These are phyloP conservation scores for Conus betulinus DNA, from an alignment of 1,140 invertebrate species.

Conservation along the genomic window DNA sequence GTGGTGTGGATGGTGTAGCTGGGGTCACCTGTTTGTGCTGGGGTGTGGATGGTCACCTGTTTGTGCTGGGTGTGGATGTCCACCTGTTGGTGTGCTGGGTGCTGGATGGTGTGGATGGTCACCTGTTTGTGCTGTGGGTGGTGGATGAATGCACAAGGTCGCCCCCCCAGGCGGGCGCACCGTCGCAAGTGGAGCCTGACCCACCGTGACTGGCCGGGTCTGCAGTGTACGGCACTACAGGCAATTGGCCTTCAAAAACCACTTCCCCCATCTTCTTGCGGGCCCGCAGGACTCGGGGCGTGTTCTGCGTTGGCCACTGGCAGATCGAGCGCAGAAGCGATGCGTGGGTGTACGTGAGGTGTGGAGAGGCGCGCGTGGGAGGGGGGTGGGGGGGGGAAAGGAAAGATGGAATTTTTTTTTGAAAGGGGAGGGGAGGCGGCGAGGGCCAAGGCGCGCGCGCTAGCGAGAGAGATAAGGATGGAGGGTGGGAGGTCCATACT, in stretches of 20 bases:
- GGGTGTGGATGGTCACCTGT: background rate
- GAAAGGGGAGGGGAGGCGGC: too few species aligned
- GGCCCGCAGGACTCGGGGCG: background rate
- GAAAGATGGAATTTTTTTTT: too few species aligned
- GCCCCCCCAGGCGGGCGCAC: background rate
- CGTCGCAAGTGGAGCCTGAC: background rate
- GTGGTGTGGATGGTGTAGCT: too few species aligned
- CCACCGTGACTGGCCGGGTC: background rate
- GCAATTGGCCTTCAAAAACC: too few species aligned
- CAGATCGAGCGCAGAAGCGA: background rate
- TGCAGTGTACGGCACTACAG: background rate
- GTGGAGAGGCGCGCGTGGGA: too few species aligned
- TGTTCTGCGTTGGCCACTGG: background rate
- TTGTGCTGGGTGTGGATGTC: too few species aligned
- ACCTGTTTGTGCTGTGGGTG: too few species aligned
- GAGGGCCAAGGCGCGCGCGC: background rate
- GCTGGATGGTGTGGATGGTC: too few species aligned
- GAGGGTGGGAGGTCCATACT: background rate
- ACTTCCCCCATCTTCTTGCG: background rate
- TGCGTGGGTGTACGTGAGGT: background rate
- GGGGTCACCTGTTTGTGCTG: slow-evolving; percentile 20
- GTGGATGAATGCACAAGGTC: too few species aligned
- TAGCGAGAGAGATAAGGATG: too few species aligned
- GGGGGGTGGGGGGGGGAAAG: too few species aligned
- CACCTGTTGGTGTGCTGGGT: too few species aligned